Base-by-base conservation (phyloP, 2,113 vertebrate species). In the Crotalus helleri region DNA sequence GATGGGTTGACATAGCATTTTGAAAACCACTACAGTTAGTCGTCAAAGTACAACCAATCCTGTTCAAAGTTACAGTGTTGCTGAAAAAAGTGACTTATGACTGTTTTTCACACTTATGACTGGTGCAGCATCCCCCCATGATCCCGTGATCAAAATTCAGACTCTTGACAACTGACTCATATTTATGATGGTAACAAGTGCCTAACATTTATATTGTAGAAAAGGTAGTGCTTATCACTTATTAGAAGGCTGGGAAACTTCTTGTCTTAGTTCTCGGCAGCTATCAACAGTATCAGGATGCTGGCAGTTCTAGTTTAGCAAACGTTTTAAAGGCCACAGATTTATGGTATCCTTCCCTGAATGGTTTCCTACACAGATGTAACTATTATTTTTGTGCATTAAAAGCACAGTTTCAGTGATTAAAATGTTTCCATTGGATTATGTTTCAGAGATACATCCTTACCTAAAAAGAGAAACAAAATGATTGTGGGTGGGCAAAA, bases 1-100 rank as follows among this genome's bases (percentile, higher is more conserved):
- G 39, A 69, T 88, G 55, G 74, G 21, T 87, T 95, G 91, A 87
- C 33, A 44, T 81, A 81, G 74, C 74, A 81, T 44, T 69, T 33
- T n/a, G 64, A 69, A 33, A 69, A 33, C 29, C 64, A 33, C 13
- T 33, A 69, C 29, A n/a, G 64, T 4, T 69, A 69, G 12, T n/a
- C 64, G 12, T 69, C 29, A 69, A 69, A 2, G 13, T 69, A 17
- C 29, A 69, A 2, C 49, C 5, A 15, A 33, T 69, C 15, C 64
- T 69, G 4, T 69, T 5, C 13, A 33, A 15, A n/a, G 64, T 33
- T 69, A 17, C 29, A n/a, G 23, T 11, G 29, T 17, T 11, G 2
- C 64, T 69, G 29, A 69, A 33, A 69, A 69, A 33, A 69, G 13
- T 69, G 64, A 69, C 29, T 69, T 33, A 17, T 33, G 64, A 33